A percentile compares a stretch with the other conserved stretches of the same genome.
These are phyloP conservation scores for Nephila pilipes DNA, from an alignment of 1,140 invertebrate genomes.

Conservation along the genomic window DNA sequence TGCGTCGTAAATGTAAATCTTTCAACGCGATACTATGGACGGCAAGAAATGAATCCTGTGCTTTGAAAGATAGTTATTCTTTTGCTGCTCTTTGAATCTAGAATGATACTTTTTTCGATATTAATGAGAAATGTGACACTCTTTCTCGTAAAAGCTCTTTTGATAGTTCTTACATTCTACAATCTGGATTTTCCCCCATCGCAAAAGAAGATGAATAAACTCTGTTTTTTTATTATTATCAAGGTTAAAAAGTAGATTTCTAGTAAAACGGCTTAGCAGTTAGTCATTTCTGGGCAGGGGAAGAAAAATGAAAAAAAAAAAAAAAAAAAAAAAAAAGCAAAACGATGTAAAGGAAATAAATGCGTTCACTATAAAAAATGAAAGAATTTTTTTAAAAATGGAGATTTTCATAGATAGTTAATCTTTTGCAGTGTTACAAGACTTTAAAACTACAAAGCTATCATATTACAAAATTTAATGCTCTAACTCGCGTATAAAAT, in stretches of 20 bases:
- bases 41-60: conserved; percentile 47
- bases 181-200: conserved; percentile 29
- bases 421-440: conserved; percentile 22
- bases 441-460: not conserved
- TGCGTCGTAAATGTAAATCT: conserved; percentile 51
- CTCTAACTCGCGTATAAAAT: not conserved
- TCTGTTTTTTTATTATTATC: not conserved
- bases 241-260: conserved; percentile 45
- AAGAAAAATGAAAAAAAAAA: not conserved
- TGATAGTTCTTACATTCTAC: conserved; percentile 15
- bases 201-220: not conserved
- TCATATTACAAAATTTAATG: not conserved
- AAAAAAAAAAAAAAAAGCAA: not conserved
- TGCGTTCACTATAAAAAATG: not conserved
- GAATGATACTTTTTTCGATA: conserved; percentile 39
- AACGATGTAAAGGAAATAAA: not conserved
- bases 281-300: not conserved
- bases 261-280: conserved; percentile 7
- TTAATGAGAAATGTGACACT: conserved; percentile 52
- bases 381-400: not conserved
- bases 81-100: not conserved
- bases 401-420: not conserved
- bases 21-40: conserved; percentile 47
- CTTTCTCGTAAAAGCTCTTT: conserved; percentile 31
- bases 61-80: conserved; percentile 44